phyloP scores from a whole-genome alignment of 1,140 invertebrate genomes.

The Tenebrio molitor region DNA sequence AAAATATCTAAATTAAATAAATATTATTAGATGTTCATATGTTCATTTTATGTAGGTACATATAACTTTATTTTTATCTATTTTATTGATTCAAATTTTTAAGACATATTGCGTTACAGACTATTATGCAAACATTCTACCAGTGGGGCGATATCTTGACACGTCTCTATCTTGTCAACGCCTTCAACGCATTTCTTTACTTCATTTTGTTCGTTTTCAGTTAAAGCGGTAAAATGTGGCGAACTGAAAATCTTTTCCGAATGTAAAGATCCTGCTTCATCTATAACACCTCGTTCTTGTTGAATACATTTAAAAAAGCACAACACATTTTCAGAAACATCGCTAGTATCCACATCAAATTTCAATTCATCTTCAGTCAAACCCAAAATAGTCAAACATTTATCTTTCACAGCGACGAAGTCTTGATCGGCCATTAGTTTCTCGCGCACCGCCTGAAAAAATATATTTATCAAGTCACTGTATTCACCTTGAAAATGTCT shows the following conservation, averaged over 20 bases:
- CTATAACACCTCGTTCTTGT: neutral
- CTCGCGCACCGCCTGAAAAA: neutral
- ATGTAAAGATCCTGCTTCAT: neutral
- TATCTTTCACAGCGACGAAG: neutral
- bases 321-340: conserved; percentile 4
- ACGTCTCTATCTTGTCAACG: neutral
- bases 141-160: neutral
- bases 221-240: neutral
- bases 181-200: neutral
- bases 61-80: too few relatives aligned
- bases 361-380: neutral
- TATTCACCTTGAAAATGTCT: too few relatives aligned
- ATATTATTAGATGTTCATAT: too few relatives aligned
- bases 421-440: conserved; percentile 12
- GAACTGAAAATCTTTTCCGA: too few relatives aligned
- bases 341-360: neutral
- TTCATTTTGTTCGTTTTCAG: too few relatives aligned
- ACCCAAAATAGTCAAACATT: neutral
- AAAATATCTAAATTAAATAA: too few relatives aligned
- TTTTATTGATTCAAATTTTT: too few relatives aligned
- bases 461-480: too few relatives aligned
- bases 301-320: conserved; percentile 10
- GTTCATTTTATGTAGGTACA: too few relatives aligned
- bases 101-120: too few relatives aligned
- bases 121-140: neutral